Percentiles rank a stretch among this genome's conserved stretches.
Conservation (phyloP, 2,888 invertebrate species). For the Xanthorhoe spadicearia region DNA sequence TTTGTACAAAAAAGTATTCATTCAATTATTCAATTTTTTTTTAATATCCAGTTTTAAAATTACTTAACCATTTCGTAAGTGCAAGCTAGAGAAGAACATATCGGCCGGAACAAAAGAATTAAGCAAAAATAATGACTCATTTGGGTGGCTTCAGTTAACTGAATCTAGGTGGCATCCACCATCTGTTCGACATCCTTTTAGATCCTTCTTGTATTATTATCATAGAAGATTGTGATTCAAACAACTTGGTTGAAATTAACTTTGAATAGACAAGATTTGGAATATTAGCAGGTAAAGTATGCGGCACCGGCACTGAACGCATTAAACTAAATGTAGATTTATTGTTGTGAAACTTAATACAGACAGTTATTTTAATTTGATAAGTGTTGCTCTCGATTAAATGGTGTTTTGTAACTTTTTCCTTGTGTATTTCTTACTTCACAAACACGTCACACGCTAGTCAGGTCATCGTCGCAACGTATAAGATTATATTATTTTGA, state of each 20-base stretch:
- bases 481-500: slow-evolving; percentile 40
- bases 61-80: too few species aligned
- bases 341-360: not conserved
- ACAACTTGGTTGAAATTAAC: too few species aligned
- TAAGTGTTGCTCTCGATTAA: not conserved
- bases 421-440: slow-evolving; percentile 16
- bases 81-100: not conserved
- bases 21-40: not conserved
- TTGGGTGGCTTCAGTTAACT: not conserved
- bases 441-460: slow-evolving; percentile 42
- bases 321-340: too few species aligned
- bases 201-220: not conserved
- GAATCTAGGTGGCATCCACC: not conserved
- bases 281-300: too few species aligned
- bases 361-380: not conserved
- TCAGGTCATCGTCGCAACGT: slow-evolving; percentile 47
- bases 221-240: not conserved
- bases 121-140: not conserved
- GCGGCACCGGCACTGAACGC: too few species aligned
- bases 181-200: slow-evolving; percentile 1
- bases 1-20: too few species aligned
- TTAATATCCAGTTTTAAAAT: not conserved
- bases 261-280: too few species aligned
- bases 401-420: not conserved
- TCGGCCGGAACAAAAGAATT: not conserved